phyloP scores from a whole-genome alignment of 2,888 invertebrate species.

The Palloptera scutellata region DNA sequence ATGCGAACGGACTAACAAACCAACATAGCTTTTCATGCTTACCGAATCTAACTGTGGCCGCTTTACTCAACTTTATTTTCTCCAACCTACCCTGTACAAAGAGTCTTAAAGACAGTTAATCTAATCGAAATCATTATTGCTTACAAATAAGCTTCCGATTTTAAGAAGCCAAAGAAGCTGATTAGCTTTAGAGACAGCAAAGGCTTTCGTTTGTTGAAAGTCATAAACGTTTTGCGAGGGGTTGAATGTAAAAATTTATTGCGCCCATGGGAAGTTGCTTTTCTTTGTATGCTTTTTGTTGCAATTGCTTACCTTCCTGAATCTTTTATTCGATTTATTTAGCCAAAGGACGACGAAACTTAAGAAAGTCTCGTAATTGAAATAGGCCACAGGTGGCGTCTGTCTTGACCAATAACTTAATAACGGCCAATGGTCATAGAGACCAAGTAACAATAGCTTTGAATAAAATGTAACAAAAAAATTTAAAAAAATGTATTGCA shows the following conservation, averaged over 20 bases:
- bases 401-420: conserved; percentile 44
- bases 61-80: too few relatives aligned
- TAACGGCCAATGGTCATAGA: conserved; percentile 39
- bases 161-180: too few relatives aligned
- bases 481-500: background rate
- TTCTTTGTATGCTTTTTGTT: conserved; percentile 5
- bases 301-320: background rate
- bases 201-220: too few relatives aligned
- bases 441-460: conserved; percentile 26
- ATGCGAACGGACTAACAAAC: too few relatives aligned
- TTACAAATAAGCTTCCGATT: too few relatives aligned
- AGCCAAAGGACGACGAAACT: conserved; percentile 33
- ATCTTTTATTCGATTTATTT: background rate
- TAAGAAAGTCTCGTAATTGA: conserved; percentile 54
- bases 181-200: too few relatives aligned
- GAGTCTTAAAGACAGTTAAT: too few relatives aligned
- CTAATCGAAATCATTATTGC: too few relatives aligned
- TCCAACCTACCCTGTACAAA: too few relatives aligned
- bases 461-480: conserved; percentile 1
- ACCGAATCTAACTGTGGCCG: too few relatives aligned
- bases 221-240: too few relatives aligned
- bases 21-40: too few relatives aligned
- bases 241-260: conserved; percentile 18
- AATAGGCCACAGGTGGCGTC: conserved; percentile 57
- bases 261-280: conserved; percentile 27